Percentiles rank a stretch among this genome's conserved stretches.
Conservation (phyloP, 2,888 invertebrate genomes). For the Acanthosoma haemorrhoidale region DNA sequence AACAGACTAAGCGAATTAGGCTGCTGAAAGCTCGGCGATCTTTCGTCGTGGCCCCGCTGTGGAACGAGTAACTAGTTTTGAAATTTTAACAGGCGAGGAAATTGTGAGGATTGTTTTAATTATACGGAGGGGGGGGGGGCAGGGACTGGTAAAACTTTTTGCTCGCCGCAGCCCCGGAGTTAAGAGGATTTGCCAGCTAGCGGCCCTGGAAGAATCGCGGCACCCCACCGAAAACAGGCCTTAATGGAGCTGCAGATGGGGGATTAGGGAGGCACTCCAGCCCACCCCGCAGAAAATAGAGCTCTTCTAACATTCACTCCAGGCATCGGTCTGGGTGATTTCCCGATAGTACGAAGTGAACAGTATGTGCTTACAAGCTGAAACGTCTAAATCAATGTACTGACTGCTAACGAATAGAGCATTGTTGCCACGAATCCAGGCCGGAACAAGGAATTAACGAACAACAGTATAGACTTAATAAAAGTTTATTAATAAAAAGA, state of each 20-base stretch:
- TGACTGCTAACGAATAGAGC: no score
- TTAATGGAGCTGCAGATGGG: not conserved
- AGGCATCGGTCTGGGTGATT: no score
- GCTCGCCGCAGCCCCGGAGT: no score
- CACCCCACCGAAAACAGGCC: not conserved
- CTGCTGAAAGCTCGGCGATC: not conserved
- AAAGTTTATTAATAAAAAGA: no score
- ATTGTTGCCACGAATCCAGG: no score
- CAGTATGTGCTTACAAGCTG: no score
- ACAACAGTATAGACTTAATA: no score
- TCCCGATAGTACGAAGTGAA: no score
- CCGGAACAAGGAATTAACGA: no score
- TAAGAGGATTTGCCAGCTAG: constrained; percentile 7
- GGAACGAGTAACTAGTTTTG: constrained; percentile 29
- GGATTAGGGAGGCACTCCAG: not conserved
- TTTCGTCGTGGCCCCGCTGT: not conserved
- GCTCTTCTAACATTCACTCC: not conserved
- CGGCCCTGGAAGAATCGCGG: not conserved
- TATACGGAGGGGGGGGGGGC: not conserved
- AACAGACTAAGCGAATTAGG: constrained; percentile 12
- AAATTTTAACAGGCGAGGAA: constrained; percentile 32
- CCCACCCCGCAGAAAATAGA: not conserved
- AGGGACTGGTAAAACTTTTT: not conserved
- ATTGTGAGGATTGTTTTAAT: constrained; percentile 30
- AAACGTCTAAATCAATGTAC: no score